Evolutionary conservation across 2,113 vertebrate species (phyloP).

Genomic region (Danionella cerebrum): DNA sequence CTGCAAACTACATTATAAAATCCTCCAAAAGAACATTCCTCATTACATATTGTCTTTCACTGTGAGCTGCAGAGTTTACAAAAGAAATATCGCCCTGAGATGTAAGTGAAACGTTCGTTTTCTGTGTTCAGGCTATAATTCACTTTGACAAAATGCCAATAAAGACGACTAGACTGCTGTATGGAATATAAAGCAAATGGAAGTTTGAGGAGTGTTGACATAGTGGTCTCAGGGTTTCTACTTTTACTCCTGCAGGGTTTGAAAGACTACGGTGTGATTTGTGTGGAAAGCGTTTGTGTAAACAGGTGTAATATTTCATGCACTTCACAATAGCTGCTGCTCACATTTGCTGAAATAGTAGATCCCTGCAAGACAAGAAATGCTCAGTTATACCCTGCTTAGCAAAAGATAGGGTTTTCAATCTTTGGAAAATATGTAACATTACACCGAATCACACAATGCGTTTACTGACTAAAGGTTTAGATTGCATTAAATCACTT

Average conservation of each 20-base stretch:
- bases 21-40: background rate
- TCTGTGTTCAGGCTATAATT: too few relatives aligned
- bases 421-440: background rate
- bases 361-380: background rate
- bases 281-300: background rate
- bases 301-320: slow-evolving; percentile 11
- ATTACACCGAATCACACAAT: background rate
- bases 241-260: background rate
- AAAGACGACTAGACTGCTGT: background rate
- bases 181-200: background rate
- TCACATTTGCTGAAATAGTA: background rate
- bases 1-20: background rate
- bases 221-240: background rate
- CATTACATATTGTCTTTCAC: background rate
- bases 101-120: slow-evolving; percentile 1
- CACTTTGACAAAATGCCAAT: background rate
- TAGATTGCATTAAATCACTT: background rate
- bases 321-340: background rate
- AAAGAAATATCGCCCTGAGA: background rate
- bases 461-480: background rate
- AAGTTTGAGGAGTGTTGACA: background rate
- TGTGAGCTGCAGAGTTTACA: background rate
- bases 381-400: background rate
- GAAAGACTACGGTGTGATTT: background rate
- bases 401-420: background rate